Conservation (phyloP, 2,113 vertebrate species). For the Erinaceus europaeus region DNA sequence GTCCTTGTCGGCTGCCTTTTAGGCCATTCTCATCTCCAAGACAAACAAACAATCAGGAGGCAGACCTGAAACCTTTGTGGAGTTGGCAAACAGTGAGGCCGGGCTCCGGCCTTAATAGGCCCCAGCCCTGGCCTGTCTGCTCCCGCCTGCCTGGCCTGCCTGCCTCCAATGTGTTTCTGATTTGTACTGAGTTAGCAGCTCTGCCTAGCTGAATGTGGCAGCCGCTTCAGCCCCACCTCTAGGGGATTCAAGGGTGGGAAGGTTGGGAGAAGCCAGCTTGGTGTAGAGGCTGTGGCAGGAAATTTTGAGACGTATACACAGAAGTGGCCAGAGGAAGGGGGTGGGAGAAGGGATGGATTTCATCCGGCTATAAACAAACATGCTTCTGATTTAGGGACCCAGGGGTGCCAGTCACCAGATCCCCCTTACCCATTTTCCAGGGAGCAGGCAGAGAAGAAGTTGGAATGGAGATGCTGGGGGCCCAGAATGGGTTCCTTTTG, state of each 20-base stretch:
- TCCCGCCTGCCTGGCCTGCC: slow-evolving; percentile 58
- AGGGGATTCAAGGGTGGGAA: slow-evolving; percentile 60
- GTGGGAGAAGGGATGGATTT: slow-evolving; percentile 47
- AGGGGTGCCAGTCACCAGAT: slow-evolving; percentile 45
- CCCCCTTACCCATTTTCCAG: slow-evolving; percentile 37
- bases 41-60: slow-evolving; percentile 75
- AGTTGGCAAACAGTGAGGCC: slow-evolving; percentile 56
- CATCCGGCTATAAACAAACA: slow-evolving; percentile 71
- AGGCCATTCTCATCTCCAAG: slow-evolving; percentile 62
- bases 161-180: slow-evolving; percentile 77
- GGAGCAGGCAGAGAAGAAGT: not conserved
- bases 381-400: slow-evolving; percentile 71
- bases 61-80: slow-evolving; percentile 69
- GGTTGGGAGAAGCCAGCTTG: slow-evolving; percentile 65
- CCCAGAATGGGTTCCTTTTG: not conserved
- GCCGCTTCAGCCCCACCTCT: slow-evolving; percentile 64
- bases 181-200: slow-evolving; percentile 68
- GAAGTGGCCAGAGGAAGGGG: not conserved
- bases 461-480: not conserved
- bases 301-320: slow-evolving; percentile 65
- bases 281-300: slow-evolving; percentile 59
- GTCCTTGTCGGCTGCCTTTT: slow-evolving; percentile 69
- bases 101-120: slow-evolving; percentile 74
- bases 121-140: slow-evolving; percentile 71
- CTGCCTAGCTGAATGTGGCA: slow-evolving; percentile 69